phyloP scores from a whole-genome alignment of 2,113 vertebrate species.

The Monarcha castaneiventris region DNA sequence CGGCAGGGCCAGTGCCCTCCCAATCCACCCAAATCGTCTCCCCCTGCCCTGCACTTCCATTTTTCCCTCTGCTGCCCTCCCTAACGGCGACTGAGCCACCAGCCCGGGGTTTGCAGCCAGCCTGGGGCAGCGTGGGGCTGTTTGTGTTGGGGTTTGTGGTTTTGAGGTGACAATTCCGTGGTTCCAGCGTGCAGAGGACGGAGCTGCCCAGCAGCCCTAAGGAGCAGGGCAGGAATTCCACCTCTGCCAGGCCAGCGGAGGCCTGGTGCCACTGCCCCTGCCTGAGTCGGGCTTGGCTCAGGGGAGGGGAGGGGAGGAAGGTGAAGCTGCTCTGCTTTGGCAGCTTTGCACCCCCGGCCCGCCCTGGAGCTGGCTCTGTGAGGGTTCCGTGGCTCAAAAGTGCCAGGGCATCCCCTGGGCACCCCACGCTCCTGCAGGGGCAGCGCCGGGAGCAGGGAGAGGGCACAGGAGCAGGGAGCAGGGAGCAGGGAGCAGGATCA shows the following conservation, averaged over 20 bases:
- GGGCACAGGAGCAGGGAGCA: neutral
- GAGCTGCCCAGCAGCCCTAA: neutral
- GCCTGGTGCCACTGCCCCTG: neutral
- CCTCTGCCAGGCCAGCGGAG: neutral
- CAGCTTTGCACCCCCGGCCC: neutral
- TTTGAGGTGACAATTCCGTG: neutral
- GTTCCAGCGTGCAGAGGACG: neutral
- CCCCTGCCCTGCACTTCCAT: neutral
- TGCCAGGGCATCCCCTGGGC: neutral
- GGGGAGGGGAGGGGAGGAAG: neutral
- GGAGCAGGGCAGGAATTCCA: neutral
- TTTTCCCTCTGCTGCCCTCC: neutral
- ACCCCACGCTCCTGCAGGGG: neutral
- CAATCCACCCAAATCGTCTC: neutral
- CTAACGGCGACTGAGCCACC: neutral
- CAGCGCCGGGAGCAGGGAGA: neutral
- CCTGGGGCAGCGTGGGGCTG: rapidly evolving
- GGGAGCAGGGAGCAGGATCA: neutral
- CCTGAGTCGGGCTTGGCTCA: no score
- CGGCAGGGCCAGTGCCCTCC: neutral
- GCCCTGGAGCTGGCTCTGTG: neutral
- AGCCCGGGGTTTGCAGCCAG: neutral
- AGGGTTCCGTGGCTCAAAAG: neutral
- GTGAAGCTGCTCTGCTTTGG: neutral
- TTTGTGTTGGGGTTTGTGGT: neutral